Percentiles rank a stretch among this genome's conserved stretches.
phyloP scores from a whole-genome alignment of 2,113 vertebrate genomes.

The Electrona antarctica region DNA sequence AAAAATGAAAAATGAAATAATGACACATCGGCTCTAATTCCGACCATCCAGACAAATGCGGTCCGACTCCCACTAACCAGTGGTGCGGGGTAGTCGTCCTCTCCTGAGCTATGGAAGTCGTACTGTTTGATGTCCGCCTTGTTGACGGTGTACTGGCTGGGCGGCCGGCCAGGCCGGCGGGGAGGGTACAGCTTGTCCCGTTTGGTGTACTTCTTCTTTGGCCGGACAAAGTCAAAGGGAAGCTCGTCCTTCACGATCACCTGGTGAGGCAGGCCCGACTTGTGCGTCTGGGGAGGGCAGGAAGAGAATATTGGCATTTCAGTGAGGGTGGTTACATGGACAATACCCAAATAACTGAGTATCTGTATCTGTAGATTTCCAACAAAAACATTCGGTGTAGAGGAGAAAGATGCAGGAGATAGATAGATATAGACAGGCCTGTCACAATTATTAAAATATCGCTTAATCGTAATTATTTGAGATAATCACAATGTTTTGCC shows the following conservation, averaged over 20 bases:
- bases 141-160: slow-evolving; percentile 82
- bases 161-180: slow-evolving; percentile 79
- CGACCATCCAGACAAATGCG: no score
- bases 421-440: no score
- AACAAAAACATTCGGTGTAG: no score
- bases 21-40: no score
- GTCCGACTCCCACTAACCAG: slow-evolving; percentile 75
- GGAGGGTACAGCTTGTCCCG: slow-evolving; percentile 83
- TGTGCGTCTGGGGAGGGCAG: slow-evolving; percentile 53
- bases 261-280: slow-evolving; percentile 76
- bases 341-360: no score
- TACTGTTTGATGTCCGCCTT: slow-evolving; percentile 93
- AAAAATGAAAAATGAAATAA: no score
- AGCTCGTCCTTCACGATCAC: slow-evolving; percentile 84
- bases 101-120: slow-evolving; percentile 95
- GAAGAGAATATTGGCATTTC: neutral
- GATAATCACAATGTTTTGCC: no score
- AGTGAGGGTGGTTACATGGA: neutral
- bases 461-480: no score
- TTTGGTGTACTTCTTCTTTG: slow-evolving; percentile 90
- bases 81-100: slow-evolving; percentile 83
- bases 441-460: no score
- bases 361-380: no score
- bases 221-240: slow-evolving; percentile 80
- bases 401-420: no score